A percentile compares a stretch with the other conserved stretches of the same genome.
phyloP scores from a whole-genome alignment of 2,797 vertebrate species.

The Pempheris klunzingeri region DNA sequence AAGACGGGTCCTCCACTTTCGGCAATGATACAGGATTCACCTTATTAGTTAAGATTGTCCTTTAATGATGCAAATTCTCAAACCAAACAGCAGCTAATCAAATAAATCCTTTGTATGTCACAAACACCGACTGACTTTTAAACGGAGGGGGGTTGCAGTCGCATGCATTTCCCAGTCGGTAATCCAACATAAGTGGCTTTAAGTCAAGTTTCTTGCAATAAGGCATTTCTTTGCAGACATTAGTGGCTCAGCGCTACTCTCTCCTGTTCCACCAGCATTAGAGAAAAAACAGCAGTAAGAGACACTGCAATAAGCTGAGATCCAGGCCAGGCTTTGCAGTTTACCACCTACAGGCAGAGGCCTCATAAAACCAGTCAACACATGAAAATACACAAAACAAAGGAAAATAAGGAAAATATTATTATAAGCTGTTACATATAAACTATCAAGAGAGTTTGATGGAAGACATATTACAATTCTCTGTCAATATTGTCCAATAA shows the following conservation, averaged over 20 bases:
- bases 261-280: background rate
- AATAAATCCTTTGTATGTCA: background rate
- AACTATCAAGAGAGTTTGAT: background rate
- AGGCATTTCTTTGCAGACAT: background rate
- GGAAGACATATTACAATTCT: background rate
- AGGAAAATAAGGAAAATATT: background rate
- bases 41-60: no score
- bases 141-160: background rate
- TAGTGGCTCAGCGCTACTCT: background rate
- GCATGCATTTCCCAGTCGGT: background rate
- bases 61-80: background rate
- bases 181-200: background rate
- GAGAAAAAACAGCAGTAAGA: background rate
- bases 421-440: background rate
- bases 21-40: background rate
- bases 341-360: conserved; percentile 1
- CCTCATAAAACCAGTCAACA: conserved; percentile 6
- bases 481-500: background rate
- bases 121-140: background rate
- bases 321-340: conserved; percentile 41
- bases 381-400: conserved; percentile 14
- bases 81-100: background rate
- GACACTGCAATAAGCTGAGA: conserved; percentile 6
- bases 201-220: background rate
- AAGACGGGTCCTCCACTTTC: background rate